Evolutionary conservation across 2,888 invertebrate species (phyloP).

Genomic region (Nesidiocoris tenuis): DNA sequence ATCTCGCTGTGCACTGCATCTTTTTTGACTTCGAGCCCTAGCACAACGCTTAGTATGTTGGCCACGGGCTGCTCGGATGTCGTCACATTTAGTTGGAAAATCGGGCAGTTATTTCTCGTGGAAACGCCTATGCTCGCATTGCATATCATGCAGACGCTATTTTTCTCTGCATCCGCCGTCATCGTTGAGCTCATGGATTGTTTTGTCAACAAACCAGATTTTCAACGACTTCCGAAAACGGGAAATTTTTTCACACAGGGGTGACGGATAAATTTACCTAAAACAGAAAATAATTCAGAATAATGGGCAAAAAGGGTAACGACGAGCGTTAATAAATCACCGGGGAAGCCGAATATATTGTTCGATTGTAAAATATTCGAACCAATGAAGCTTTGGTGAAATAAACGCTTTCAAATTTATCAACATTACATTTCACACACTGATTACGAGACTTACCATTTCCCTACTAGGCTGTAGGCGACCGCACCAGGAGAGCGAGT

Average conservation of each 20-base stretch:
- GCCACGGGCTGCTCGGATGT: constrained; percentile 55
- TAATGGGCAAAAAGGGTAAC: not conserved
- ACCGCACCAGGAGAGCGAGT: not conserved
- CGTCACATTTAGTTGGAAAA: constrained; percentile 57
- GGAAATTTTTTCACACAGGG: constrained; percentile 32
- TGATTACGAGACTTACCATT: constrained; percentile 23
- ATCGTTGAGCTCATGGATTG: constrained; percentile 26
- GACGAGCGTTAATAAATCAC: not conserved
- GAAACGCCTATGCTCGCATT: constrained; percentile 60
- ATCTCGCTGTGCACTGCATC: constrained; percentile 57
- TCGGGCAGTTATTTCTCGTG: constrained; percentile 59
- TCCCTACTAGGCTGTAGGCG: constrained; percentile 11
- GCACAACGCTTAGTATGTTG: constrained; percentile 56
- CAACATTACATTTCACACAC: not conserved
- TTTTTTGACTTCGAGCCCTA: constrained; percentile 58
- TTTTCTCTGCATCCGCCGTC: constrained; percentile 46
- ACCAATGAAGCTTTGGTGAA: too few relatives aligned
- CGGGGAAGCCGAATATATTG: not conserved
- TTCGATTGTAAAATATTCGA: too few relatives aligned
- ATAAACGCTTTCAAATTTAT: too few relatives aligned
- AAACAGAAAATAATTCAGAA: constrained; percentile 1
- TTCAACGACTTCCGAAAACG: not conserved
- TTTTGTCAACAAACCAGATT: not conserved
- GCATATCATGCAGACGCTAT: constrained; percentile 62
- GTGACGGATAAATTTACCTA: constrained; percentile 34